Evolutionary conservation across 2,797 vertebrate genomes (phyloP), one percentile per base, ranked within the genome.

Genomic region (Nannoperca australis): DNA sequence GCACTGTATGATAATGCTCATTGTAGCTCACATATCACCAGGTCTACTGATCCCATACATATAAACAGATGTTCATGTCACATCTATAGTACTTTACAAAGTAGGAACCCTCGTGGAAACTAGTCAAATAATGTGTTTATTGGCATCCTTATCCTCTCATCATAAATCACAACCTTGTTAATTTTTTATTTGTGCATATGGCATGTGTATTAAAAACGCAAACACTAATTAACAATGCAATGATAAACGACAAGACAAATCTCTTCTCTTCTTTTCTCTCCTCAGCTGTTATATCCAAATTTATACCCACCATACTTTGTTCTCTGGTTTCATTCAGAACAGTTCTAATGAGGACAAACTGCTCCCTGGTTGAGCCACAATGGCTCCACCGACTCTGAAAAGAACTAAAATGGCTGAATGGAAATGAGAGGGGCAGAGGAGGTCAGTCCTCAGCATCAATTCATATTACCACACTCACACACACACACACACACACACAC

Each of bases 271-370:
- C 71, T 75, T 42, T 56, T 34, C 51, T 62, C 70, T 54, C 22
- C 30, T 63, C 67, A 85, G 91, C 90, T 89, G 90, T 94, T 93
- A 93, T 93, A 95, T 96, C 95, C 92, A 91, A 95, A 95, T 95
- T 47, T 70, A 76, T 82, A 70, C 65, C 79, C 66, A 60, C 83
- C 92, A 90, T 91, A 94, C 93, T 95, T 95, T 94, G 95, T 94
- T 95, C 96, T 96, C 71, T n/a, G n/a, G 94, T 94, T 93, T 86
- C 95, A 94, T 96, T 96, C 95, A 93, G 95, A 96, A 95, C 92
- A 56, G 85, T 92, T 91, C 95, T 97, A 97, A 98, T 97, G 96
- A 97, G 97, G 96, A 97, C 96, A 97, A 97, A 98, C 94, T 94
- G 95, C 95, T 95, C 94, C 94, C 91, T 55, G 77, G 87, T 92